A percentile compares a stretch with the other conserved stretches of the same genome.
Evolutionary conservation across 2,113 vertebrate genomes (phyloP).

Genomic region (Tragulus kanchil): DNA sequence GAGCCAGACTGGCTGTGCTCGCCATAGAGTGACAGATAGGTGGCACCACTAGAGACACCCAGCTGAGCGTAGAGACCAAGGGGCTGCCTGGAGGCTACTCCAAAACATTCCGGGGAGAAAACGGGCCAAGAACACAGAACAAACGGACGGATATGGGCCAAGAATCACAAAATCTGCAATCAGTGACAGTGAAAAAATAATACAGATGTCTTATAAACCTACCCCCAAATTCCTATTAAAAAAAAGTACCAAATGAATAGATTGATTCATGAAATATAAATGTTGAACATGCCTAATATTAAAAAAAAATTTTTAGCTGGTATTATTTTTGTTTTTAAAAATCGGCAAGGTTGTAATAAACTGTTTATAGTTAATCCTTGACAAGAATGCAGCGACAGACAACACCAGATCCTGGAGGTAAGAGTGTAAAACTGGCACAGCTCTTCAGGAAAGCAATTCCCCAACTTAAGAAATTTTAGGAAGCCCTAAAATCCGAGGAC

Average conservation of each 20-base stretch:
- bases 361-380: not conserved
- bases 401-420: not conserved
- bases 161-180: constrained; percentile 60
- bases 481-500: not conserved
- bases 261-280: constrained; percentile 6
- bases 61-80: constrained; percentile 25
- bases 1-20: not conserved
- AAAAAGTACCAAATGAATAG: not conserved
- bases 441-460: constrained; percentile 15
- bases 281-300: not conserved
- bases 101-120: not conserved
- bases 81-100: not conserved
- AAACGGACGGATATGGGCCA: not conserved
- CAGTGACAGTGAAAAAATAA: not conserved
- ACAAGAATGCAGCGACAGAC: not conserved
- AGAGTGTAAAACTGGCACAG: not conserved
- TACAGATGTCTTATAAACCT: not conserved
- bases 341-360: not conserved
- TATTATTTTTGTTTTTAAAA: constrained; percentile 18
- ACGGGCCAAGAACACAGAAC: not conserved
- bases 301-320: not conserved
- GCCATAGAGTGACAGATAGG: not conserved
- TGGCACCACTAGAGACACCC: not conserved
- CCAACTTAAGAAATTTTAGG: constrained; percentile 11
- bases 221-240: not conserved